Evolutionary conservation across 2,797 vertebrate species (phyloP), one percentile per base, ranked within the genome.

Genomic region (Odontamblyopus lacepedii): DNA sequence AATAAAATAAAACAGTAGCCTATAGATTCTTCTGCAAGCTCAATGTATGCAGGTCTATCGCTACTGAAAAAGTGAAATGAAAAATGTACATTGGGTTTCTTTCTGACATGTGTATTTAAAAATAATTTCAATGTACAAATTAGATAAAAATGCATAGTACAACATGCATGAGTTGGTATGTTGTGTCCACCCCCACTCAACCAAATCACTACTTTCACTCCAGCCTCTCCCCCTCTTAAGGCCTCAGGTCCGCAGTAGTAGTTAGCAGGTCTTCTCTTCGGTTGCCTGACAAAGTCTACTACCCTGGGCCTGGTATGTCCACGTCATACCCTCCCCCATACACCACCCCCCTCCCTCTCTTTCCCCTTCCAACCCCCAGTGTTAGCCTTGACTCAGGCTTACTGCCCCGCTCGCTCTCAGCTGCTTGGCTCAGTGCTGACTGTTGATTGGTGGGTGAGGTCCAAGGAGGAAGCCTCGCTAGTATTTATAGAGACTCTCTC

Each of bases 401-500:
- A 84, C 88, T 92, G 87, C 89, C 83, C 83, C 79, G 79, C 56
- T 83, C 87, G 79, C 56, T 83, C 87, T 87, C 87, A 91, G 83
- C 87, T 89, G 90, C 86, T 87, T 69, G n/a, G 63, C 82, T 81
- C 82, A 87, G 83, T 81, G 78, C 83, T 84, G 89, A 82, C 90
- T 80, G 86, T 84, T 88, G 92, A 93, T 89, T 92, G 90, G 91
- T 87, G 83, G 90, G 74, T 81, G 78, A 85, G 57, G 84, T 79
- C 73, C 30, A 76, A 89, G 91, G 90, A 91, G 93, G 92, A 94
- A 93, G 88, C 88, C 84, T 86, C 86, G 82, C 67, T 77, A 88
- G 88, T 94, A 94, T 94, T 94, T 94, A 93, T 94, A 94, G 93
- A 90, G 88, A 83, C 82, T 91, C 90, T 89, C 90, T 93, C 86